A percentile compares a stretch with the other conserved stretches of the same genome.
phyloP scores from a whole-genome alignment of 2,113 vertebrate genomes.

The Corythaixoides concolor region DNA sequence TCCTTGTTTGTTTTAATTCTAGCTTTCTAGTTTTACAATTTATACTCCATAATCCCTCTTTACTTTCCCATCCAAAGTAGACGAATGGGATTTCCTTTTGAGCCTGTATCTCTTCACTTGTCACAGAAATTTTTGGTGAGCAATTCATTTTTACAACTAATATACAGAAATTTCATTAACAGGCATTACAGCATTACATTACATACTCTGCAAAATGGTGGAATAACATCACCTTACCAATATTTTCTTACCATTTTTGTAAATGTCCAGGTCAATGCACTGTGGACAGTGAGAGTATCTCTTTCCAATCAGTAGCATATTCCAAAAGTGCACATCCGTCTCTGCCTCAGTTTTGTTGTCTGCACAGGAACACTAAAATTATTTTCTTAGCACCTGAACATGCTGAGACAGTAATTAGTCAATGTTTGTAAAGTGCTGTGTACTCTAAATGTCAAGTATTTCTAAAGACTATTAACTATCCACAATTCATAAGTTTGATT shows the following conservation, averaged over 20 bases:
- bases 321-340: not conserved
- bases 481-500: not conserved
- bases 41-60: not conserved
- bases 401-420: not conserved
- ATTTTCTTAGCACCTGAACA: not conserved
- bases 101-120: not conserved
- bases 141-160: not conserved
- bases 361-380: not conserved
- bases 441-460: not conserved
- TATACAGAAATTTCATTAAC: accelerated
- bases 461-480: not conserved
- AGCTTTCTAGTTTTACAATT: not conserved
- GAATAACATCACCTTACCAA: not conserved
- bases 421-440: not conserved
- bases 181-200: not conserved
- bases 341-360: not conserved
- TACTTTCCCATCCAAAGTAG: not conserved
- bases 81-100: not conserved
- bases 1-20: not conserved
- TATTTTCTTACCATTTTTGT: not conserved
- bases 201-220: not conserved
- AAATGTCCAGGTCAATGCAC: not conserved
- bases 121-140: not conserved
- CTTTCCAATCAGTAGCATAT: not conserved
- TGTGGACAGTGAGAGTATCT: not conserved